phyloP scores from a whole-genome alignment of 1,140 invertebrate species.

The Drosophila melanica region DNA sequence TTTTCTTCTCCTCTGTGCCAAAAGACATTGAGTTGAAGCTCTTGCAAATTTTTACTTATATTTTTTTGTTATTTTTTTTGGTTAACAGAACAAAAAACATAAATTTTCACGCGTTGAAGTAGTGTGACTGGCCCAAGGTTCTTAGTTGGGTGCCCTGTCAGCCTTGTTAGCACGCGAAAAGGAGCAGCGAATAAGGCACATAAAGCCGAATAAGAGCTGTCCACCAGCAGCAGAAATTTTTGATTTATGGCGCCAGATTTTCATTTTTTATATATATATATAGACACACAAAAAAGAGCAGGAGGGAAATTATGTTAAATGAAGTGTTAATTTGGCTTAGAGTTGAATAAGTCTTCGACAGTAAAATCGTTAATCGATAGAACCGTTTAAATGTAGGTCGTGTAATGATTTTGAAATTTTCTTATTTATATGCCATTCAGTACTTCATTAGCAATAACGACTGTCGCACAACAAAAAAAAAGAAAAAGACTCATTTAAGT shows the following conservation, averaged over 20 bases:
- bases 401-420: neutral
- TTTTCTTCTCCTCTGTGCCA: constrained; percentile 26
- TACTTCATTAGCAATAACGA: neutral
- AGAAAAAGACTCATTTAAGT: neutral
- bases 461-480: neutral
- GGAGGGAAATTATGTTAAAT: constrained; percentile 73
- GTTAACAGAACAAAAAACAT: constrained; percentile 61
- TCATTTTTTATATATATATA: neutral
- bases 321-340: constrained; percentile 66
- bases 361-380: neutral
- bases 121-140: constrained; percentile 48
- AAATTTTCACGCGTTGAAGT: constrained; percentile 65
- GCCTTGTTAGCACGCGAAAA: constrained; percentile 74
- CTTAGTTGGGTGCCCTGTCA: constrained; percentile 29
- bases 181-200: constrained; percentile 1
- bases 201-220: constrained; percentile 28
- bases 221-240: constrained; percentile 59
- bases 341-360: neutral
- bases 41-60: constrained; percentile 17
- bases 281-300: constrained; percentile 26
- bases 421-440: no score
- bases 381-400: neutral
- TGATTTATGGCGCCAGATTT: constrained; percentile 68
- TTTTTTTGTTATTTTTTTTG: constrained; percentile 7
- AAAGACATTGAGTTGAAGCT: constrained; percentile 43